These are phyloP conservation scores for Diloba caeruleocephala DNA, from an alignment of 2,888 invertebrate genomes.

Conservation along the genomic window DNA sequence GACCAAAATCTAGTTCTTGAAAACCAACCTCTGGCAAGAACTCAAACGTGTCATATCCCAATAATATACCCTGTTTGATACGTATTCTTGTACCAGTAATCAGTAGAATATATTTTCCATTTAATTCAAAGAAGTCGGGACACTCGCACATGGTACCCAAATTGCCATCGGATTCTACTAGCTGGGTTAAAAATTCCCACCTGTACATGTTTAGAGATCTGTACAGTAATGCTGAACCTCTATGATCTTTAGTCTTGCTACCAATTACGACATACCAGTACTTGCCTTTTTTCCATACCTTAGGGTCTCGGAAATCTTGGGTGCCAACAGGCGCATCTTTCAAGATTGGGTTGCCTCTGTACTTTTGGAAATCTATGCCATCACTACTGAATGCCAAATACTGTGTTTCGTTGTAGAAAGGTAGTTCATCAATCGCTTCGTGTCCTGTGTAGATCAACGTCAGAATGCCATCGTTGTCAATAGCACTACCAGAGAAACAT, in stretches of 20 bases:
- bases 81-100: constrained; percentile 78
- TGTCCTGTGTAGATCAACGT: constrained; percentile 80
- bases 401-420: constrained; percentile 74
- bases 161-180: constrained; percentile 75
- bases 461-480: constrained; percentile 72
- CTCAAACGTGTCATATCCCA: constrained; percentile 77
- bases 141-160: constrained; percentile 87
- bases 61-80: constrained; percentile 80
- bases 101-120: constrained; percentile 78
- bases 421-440: constrained; percentile 58
- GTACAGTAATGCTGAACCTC: constrained; percentile 77
- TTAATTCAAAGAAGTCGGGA: constrained; percentile 84
- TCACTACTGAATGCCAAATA: constrained; percentile 78
- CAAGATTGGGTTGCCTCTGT: constrained; percentile 77
- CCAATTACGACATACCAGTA: constrained; percentile 81
- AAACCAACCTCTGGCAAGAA: constrained; percentile 73
- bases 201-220: constrained; percentile 73
- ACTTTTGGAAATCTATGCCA: constrained; percentile 78
- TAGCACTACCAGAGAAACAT: constrained; percentile 84
- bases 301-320: constrained; percentile 85
- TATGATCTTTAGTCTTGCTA: constrained; percentile 72
- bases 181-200: constrained; percentile 76
- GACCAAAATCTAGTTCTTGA: constrained; percentile 81
- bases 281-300: constrained; percentile 78
- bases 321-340: constrained; percentile 69